phyloP scores from a whole-genome alignment of 1,140 invertebrate species.

The Euwallacea similis region DNA sequence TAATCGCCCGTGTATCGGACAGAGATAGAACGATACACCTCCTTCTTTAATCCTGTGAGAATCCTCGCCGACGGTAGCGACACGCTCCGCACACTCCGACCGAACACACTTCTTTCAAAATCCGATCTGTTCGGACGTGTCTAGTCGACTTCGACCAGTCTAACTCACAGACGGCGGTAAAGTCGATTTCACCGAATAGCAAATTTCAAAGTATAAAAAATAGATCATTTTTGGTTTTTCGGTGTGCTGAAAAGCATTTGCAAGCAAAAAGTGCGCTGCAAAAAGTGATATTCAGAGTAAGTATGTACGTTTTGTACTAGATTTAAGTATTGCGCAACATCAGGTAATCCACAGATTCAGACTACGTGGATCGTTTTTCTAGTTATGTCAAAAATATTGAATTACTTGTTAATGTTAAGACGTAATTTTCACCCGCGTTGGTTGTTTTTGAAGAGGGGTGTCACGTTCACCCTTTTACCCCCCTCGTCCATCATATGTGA shows the following conservation, averaged over 20 bases:
- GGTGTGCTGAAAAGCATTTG: not conserved
- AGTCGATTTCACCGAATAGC: not conserved
- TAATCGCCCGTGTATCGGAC: not conserved
- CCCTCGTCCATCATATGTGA: no score
- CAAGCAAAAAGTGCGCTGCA: no score
- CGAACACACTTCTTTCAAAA: not conserved
- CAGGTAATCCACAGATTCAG: no score
- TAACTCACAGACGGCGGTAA: not conserved
- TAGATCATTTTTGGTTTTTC: not conserved
- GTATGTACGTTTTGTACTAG: no score
- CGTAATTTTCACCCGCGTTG: no score
- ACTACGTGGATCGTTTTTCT: no score
- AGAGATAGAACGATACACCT: not conserved
- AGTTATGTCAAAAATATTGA: no score
- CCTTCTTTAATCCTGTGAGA: not conserved
- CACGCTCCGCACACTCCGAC: not conserved
- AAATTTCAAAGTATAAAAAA: not conserved
- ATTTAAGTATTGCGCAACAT: no score
- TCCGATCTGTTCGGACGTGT: slow-evolving; percentile 1
- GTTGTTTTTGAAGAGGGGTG: no score
- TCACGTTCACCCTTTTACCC: no score
- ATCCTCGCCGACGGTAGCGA: not conserved
- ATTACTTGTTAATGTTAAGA: no score
- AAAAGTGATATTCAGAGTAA: no score
- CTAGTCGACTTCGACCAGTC: not conserved